These are phyloP conservation scores for Venusia cambrica DNA, from an alignment of 2,888 invertebrate genomes.

Conservation along the genomic window DNA sequence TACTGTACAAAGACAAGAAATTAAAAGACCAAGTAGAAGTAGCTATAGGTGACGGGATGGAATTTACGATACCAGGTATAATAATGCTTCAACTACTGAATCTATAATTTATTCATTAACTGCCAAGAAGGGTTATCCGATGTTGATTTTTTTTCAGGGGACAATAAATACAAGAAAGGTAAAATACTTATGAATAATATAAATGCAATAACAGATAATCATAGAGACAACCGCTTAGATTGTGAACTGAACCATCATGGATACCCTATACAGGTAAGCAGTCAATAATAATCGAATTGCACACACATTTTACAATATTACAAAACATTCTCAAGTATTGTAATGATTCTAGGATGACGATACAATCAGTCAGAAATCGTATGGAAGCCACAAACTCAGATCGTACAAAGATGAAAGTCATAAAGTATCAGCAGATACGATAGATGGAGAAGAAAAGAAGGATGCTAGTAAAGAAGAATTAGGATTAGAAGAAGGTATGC, in stretches of 20 bases:
- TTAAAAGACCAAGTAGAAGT: constrained; percentile 94
- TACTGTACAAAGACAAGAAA: constrained; percentile 93
- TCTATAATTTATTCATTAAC: neutral
- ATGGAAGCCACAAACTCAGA: constrained; percentile 94
- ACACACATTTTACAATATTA: neutral
- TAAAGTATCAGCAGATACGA: constrained; percentile 92
- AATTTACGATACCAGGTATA: constrained; percentile 94
- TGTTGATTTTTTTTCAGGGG: constrained; percentile 73
- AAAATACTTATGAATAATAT: constrained; percentile 91
- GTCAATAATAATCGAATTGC: constrained; percentile 4
- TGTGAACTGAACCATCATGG: constrained; percentile 88
- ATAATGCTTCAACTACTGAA: neutral
- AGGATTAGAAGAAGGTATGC: constrained; percentile 87
- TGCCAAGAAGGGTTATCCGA: neutral
- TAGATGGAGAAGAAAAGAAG: constrained; percentile 93
- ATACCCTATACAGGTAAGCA: constrained; percentile 80
- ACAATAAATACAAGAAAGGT: constrained; percentile 91
- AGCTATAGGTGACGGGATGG: constrained; percentile 95
- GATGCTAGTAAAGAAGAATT: constrained; percentile 95
- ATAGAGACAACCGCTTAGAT: constrained; percentile 88
- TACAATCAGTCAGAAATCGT: constrained; percentile 93
- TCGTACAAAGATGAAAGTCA: constrained; percentile 95
- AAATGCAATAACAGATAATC: constrained; percentile 88
- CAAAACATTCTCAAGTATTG: neutral
- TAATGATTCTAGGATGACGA: constrained; percentile 82